phyloP scores from a whole-genome alignment of 1,140 invertebrate species.

The Aricia agestis region DNA sequence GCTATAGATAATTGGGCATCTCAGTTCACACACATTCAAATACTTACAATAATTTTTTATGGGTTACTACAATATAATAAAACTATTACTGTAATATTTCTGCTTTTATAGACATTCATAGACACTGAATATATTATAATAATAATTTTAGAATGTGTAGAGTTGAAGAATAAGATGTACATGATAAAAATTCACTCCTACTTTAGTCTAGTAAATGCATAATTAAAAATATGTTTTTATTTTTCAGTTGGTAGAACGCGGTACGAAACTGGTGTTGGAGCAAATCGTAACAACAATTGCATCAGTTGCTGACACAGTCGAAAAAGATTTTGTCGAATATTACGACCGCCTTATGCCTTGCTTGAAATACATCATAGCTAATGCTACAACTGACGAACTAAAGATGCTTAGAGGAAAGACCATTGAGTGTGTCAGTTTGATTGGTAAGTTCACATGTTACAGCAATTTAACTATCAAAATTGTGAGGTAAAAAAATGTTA shows the following conservation, averaged over 20 bases:
- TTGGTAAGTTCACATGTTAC: constrained; percentile 78
- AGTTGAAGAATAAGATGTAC: too few species aligned
- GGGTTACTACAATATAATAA: neutral
- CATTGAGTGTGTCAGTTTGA: constrained; percentile 98
- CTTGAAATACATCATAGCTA: constrained; percentile 97
- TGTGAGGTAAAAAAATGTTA: too few species aligned
- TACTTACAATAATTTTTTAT: too few species aligned
- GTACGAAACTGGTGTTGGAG: constrained; percentile 97
- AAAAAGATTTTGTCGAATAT: constrained; percentile 94
- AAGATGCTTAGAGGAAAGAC: constrained; percentile 95
- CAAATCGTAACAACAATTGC: constrained; percentile 98
- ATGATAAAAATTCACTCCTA: too few species aligned
- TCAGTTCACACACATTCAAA: constrained; percentile 57
- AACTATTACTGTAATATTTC: too few species aligned
- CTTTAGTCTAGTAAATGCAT: neutral
- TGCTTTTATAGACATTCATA: too few species aligned
- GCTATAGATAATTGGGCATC: constrained; percentile 54
- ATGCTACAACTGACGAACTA: constrained; percentile 91
- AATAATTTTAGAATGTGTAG: too few species aligned
- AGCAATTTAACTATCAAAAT: too few species aligned
- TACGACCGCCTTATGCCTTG: constrained; percentile 95
- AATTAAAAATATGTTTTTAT: constrained; percentile 18
- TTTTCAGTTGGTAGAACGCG: constrained; percentile 88
- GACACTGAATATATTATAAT: too few species aligned
- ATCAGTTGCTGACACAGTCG: constrained; percentile 98